Base-by-base conservation (phyloP, 2,113 vertebrate species). In the Amphiprion ocellaris region DNA sequence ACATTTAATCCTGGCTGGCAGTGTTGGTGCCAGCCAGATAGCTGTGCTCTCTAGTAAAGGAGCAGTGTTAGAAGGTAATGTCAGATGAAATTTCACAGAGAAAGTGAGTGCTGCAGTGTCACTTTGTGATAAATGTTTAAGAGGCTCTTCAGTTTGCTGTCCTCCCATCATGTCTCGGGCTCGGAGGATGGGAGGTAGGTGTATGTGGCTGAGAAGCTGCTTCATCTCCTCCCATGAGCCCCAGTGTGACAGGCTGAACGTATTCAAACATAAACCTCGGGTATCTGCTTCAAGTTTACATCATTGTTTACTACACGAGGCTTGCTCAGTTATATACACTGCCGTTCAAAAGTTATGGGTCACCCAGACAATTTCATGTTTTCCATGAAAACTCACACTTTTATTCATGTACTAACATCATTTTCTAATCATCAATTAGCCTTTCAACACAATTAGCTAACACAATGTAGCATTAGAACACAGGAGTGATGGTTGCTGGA, bases 81-180 rank as follows among this genome's bases (percentile, higher is more conserved):
- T 86, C 81, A 87, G 79, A 79, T 74, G 66, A 82, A 78, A 60
- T 79, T 88, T 81, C 67, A 78, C 49, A 85, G 68, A 74, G 69
- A 63, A 60, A 79, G 68, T 37, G 52, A 86, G 75, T 59, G 69
- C 67, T 71, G 28, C 58, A 28, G 12, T 81, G 79, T 72, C 84
- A 84, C 87, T 79, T 82, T 71, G 61, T 72, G 65, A 85, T 90
- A 71, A 88, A 89, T 86, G 76, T 89, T 87, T 80, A 79, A 91
- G 79, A 74, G 67, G 69, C 67, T 86, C 75, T 76, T 82, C 76
- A 62, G 81, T 80, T 78, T 76, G 37, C 54, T 60, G 30, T 77
- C 64, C 46, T 70, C 26, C 59, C 62, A 55, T 74, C 55, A 1
- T 37, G 62, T 74, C 69, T 50, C 19, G 5, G 77, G 75, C 26